Evolutionary conservation across 2,888 invertebrate genomes (phyloP), one percentile per base, ranked within the genome.

Genomic region (Syrista parreyssii): DNA sequence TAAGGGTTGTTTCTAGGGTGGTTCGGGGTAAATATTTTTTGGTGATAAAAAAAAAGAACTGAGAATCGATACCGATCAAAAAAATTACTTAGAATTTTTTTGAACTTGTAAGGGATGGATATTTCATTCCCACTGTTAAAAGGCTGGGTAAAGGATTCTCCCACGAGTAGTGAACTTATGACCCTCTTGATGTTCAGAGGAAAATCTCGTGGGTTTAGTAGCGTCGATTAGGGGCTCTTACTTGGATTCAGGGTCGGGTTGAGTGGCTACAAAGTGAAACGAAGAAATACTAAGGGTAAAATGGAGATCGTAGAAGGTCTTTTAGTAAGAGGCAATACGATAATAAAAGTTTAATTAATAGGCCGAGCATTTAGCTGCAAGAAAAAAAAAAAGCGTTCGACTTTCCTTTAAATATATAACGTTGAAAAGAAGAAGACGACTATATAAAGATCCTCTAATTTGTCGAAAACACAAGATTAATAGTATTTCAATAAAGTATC

Each of bases 261-360:
- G 84, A 87, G 74, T 74, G 77, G 77, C 75, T 77, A 71, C 77
- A 74, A 75, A 77, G 77, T 77, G 75, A 77, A 77, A 77, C 77
- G 68, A 68, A 75, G 77, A 75, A 75, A 68, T 71, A 69, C 69
- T 32, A 4, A 12, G 71, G 71, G 32, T 71, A 71, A 71, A 33
- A 71, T 31, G 71, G 55, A 15, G 40, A 40, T 55, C 55, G 55
- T 55, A 55, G 55, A 55, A 55, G 2, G 23, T 55, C 55, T 55
- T 55, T 55, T 23, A 55, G 55, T 23, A 9, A 55, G 55, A 84
- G 83, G 84, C 85, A 84, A 83, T 84, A 83, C 86, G 83, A 86
- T 87, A 88, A 88, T 87, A 86, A 89, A 88, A 88, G 87, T 86
- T 87, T 90, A 89, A 90, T 90, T 90, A 89, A 89, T 89, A 88